phyloP scores from a whole-genome alignment of 2,888 invertebrate species.

The Eupithecia exiguata region DNA sequence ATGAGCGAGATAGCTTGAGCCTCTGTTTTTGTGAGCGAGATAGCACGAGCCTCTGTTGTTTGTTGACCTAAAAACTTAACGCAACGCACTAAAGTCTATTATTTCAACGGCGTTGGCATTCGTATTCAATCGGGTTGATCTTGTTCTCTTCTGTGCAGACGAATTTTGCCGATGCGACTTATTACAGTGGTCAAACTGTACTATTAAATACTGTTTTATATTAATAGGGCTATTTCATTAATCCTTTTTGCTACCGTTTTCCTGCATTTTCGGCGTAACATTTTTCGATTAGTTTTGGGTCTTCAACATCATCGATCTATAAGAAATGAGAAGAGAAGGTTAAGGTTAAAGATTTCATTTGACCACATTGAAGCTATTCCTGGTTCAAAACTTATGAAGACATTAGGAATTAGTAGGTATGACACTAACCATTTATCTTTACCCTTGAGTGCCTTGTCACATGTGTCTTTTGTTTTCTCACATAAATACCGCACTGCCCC shows the following conservation, averaged over 20 bases:
- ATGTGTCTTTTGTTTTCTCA: slow-evolving; percentile 60
- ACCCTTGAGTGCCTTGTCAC: slow-evolving; percentile 60
- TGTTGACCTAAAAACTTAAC: no score
- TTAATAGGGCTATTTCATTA: slow-evolving; percentile 55
- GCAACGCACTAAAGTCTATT: no score
- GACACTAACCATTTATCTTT: slow-evolving; percentile 74
- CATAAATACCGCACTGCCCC: slow-evolving; percentile 61
- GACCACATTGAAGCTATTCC: slow-evolving; percentile 46
- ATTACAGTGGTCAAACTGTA: background rate
- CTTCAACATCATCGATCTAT: slow-evolving; percentile 93
- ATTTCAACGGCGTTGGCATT: no score
- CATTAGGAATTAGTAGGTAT: slow-evolving; percentile 45
- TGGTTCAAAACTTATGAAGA: slow-evolving; percentile 60
- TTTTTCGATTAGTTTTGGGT: slow-evolving; percentile 90
- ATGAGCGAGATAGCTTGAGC: no score
- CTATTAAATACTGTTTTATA: slow-evolving; percentile 63
- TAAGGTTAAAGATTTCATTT: background rate
- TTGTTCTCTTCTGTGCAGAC: no score
- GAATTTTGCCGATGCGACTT: no score
- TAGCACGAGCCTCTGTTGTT: no score
- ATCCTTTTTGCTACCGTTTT: slow-evolving; percentile 50
- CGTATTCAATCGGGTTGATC: no score
- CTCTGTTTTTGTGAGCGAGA: no score
- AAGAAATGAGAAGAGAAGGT: slow-evolving; percentile 17
- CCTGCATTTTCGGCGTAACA: slow-evolving; percentile 85